These are phyloP conservation scores for Podarcis cretensis DNA, from an alignment of 2,113 vertebrate genomes.

Conservation along the genomic window DNA sequence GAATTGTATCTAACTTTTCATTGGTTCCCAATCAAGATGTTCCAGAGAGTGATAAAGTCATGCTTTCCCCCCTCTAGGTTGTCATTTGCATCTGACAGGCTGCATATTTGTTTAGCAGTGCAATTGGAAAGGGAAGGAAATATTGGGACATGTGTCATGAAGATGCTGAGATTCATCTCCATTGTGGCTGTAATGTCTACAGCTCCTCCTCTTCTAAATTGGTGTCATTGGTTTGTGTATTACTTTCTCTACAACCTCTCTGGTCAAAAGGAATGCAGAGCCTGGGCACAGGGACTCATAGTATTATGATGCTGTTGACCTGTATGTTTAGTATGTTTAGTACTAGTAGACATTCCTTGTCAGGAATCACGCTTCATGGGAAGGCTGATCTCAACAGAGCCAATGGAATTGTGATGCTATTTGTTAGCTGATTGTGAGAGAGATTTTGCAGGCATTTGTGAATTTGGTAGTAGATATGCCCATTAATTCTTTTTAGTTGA, in stretches of 20 bases:
- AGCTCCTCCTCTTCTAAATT: not conserved
- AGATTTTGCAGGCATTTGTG: not conserved
- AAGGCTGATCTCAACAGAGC: not conserved
- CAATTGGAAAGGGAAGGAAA: not conserved
- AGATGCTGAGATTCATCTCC: not conserved
- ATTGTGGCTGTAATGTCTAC: not conserved
- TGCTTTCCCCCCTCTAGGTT: not conserved
- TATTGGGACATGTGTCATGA: not conserved
- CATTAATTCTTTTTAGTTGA: not conserved
- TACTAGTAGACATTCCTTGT: not conserved
- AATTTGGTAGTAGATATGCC: not conserved
- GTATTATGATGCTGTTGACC: not conserved
- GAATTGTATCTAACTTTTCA: not conserved
- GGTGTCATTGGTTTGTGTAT: not conserved
- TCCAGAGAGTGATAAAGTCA: not conserved
- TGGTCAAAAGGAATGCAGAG: not conserved
- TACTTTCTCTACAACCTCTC: not conserved
- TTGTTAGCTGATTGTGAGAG: not conserved
- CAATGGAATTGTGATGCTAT: not conserved
- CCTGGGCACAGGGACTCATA: not conserved
- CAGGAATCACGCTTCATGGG: not conserved
- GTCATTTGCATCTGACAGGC: not conserved
- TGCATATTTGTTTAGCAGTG: not conserved
- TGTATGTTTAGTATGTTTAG: too few species aligned
- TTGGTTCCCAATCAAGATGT: too few species aligned